A percentile compares a stretch with the other conserved stretches of the same genome.
Conservation (phyloP, 2,797 vertebrate genomes). For the Crenichthys baileyi region DNA sequence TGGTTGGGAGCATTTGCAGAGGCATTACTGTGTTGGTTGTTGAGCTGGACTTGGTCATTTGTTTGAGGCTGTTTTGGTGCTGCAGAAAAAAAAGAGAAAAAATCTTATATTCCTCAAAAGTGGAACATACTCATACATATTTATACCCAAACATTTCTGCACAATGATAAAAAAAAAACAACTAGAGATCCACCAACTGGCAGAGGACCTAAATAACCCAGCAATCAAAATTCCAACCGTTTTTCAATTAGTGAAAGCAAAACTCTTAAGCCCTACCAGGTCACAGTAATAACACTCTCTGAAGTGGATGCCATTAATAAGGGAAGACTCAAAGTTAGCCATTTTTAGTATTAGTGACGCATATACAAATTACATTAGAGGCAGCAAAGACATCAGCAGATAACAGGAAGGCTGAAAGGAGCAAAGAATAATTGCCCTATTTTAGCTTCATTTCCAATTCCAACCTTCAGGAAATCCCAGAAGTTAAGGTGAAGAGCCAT, state of each 20-base stretch:
- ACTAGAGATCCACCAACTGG: no score
- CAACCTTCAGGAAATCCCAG: no score
- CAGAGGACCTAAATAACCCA: background rate
- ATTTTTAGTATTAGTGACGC: background rate
- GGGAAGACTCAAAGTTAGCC: background rate
- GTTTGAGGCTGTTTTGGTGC: conserved; percentile 67
- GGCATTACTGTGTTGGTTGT: conserved; percentile 51
- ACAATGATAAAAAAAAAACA: no score
- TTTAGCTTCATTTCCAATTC: no score
- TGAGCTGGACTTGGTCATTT: conserved; percentile 38
- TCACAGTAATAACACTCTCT: background rate
- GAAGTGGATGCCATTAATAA: background rate
- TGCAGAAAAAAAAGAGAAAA: conserved; percentile 12
- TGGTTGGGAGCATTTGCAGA: conserved; percentile 49
- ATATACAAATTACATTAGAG: no score
- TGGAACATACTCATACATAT: background rate
- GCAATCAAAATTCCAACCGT: background rate
- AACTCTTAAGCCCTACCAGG: background rate
- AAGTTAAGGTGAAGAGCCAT: no score
- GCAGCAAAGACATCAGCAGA: background rate
- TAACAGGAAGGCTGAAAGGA: background rate
- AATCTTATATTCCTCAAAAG: background rate
- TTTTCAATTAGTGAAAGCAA: background rate
- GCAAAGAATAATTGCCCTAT: no score
- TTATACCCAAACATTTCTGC: background rate